A percentile compares a stretch with the other conserved stretches of the same genome.
phyloP scores from a whole-genome alignment of 2,113 vertebrate species.

The Emydura subglobosa region DNA sequence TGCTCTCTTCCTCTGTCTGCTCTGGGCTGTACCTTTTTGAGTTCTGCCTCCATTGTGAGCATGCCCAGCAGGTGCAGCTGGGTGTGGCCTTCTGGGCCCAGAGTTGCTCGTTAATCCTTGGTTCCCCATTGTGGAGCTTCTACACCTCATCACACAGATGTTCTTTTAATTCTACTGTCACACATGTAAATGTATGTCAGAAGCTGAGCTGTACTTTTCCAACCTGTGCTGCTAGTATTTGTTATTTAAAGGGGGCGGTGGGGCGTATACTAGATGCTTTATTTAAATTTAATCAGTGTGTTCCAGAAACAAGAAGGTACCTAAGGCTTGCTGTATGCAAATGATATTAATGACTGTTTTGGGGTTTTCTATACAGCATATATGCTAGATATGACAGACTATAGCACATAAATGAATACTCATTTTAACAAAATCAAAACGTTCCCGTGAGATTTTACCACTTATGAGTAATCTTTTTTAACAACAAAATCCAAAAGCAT shows the following conservation, averaged over 20 bases:
- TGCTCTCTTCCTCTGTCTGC: background rate
- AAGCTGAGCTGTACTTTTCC: conserved; percentile 22
- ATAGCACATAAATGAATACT: conserved; percentile 3
- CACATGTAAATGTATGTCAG: background rate
- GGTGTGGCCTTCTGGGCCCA: background rate
- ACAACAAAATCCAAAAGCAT: background rate
- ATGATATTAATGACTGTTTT: background rate
- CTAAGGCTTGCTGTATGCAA: background rate
- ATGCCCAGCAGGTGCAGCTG: background rate
- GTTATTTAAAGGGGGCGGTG: background rate
- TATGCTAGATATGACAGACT: conserved; percentile 1
- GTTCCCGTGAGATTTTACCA: conserved; percentile 18
- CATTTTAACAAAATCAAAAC: conserved; percentile 9
- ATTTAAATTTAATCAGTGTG: conserved; percentile 35
- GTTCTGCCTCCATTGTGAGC: background rate
- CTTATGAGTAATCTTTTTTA: conserved; percentile 43
- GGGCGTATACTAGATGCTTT: background rate
- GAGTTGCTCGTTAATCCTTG: background rate
- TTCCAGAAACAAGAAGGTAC: conserved; percentile 18
- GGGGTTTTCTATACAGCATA: conserved; percentile 21
- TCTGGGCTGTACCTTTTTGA: no score
- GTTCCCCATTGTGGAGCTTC: background rate
- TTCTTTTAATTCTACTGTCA: background rate
- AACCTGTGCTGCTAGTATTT: conserved; percentile 1
- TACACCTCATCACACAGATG: background rate